Percentiles rank a stretch among this genome's conserved stretches.
phyloP scores from a whole-genome alignment of 2,113 vertebrate genomes.

The Coregonus clupeaformis region DNA sequence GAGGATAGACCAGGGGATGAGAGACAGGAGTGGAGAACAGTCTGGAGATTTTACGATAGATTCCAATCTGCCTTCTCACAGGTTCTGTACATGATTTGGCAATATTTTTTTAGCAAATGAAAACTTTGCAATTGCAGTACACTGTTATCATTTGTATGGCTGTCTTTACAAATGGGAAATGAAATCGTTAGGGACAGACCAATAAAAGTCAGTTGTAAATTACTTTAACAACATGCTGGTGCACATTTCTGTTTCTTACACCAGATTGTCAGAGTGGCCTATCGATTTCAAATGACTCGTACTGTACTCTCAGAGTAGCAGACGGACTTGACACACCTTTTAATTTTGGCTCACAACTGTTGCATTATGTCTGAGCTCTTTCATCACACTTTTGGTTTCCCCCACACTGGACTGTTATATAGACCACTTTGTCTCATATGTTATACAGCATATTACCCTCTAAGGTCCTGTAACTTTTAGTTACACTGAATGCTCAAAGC shows the following conservation, averaged over 20 bases:
- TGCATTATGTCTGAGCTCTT: neutral
- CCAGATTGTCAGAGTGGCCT: constrained; percentile 4
- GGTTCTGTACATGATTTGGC: constrained; percentile 27
- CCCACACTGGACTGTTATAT: neutral
- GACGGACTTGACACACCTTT: neutral
- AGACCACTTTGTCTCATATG: too few relatives aligned
- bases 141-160: constrained; percentile 32
- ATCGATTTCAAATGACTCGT: neutral
- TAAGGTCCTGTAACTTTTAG: too few relatives aligned
- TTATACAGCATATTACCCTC: too few relatives aligned
- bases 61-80: constrained; percentile 41
- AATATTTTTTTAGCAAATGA: constrained; percentile 16
- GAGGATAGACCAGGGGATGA: constrained; percentile 43
- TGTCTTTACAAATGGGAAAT: constrained; percentile 30
- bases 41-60: constrained; percentile 39
- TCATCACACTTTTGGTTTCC: neutral
- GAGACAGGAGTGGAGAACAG: constrained; percentile 3
- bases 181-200: constrained; percentile 22
- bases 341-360: constrained; percentile 2
- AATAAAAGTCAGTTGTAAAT: constrained; percentile 42
- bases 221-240: constrained; percentile 19
- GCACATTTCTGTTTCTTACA: constrained; percentile 15
- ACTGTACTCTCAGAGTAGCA: neutral
- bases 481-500: too few relatives aligned
- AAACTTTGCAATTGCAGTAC: constrained; percentile 6